Conservation (phyloP, 2,113 vertebrate genomes). For the Anhinga anhinga region DNA sequence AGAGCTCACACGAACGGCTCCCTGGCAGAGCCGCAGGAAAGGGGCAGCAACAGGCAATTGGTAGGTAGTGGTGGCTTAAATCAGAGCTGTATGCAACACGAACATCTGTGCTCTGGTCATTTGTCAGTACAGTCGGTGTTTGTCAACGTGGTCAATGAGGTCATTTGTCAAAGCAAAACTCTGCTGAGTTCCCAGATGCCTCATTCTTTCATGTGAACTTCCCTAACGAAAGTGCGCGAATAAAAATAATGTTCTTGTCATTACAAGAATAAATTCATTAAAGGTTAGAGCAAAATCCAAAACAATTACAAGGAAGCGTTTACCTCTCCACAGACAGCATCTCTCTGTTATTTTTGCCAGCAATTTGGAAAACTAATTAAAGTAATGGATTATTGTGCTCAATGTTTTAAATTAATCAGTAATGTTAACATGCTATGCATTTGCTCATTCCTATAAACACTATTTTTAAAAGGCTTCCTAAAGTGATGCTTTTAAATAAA, state of each 20-base stretch:
- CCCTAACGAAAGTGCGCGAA: not conserved
- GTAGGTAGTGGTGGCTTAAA: not conserved
- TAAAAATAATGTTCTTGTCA: slow-evolving; percentile 23
- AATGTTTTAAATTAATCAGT: slow-evolving; percentile 42
- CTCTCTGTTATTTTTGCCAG: slow-evolving; percentile 22
- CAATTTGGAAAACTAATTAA: slow-evolving; percentile 54
- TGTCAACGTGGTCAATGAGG: slow-evolving; percentile 8
- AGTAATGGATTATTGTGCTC: slow-evolving; percentile 49
- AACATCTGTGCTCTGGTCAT: not conserved
- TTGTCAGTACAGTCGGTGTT: slow-evolving; percentile 30
- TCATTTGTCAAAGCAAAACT: slow-evolving; percentile 48
- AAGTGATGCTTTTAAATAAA: slow-evolving; percentile 13
- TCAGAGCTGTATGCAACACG: not conserved
- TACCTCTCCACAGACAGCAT: slow-evolving; percentile 30
- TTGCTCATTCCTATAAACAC: not conserved
- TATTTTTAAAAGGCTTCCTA: slow-evolving; percentile 34
- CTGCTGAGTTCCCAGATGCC: slow-evolving; percentile 41
- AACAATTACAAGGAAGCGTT: slow-evolving; percentile 39
- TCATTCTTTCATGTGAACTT: not conserved
- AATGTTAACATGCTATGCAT: not conserved
- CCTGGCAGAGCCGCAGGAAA: not conserved
- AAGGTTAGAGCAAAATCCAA: slow-evolving; percentile 24
- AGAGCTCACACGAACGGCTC: not conserved
- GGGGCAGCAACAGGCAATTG: not conserved
- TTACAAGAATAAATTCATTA: slow-evolving; percentile 42